A percentile compares a stretch with the other conserved stretches of the same genome.
Evolutionary conservation across 2,888 invertebrate genomes (phyloP).

Genomic region (Rhamnusium bicolor): DNA sequence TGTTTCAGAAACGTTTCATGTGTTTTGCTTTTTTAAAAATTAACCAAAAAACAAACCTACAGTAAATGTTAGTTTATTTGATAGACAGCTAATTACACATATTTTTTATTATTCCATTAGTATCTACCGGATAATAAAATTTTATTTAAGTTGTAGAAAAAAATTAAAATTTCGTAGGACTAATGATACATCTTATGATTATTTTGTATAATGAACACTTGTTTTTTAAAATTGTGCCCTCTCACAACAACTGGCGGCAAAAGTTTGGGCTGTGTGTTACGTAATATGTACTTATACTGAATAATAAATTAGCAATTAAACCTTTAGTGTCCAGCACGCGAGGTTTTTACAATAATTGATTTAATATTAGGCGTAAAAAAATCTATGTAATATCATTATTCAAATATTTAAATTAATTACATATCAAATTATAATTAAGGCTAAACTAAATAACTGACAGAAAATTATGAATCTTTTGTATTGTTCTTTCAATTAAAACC

Average conservation of each 20-base stretch:
- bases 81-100: background rate
- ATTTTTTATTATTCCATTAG: background rate
- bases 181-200: background rate
- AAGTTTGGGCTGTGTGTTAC: background rate
- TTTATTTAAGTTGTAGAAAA: background rate
- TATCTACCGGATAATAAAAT: background rate
- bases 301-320: conserved; percentile 12
- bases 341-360: conserved; percentile 10
- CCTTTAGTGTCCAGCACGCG: background rate
- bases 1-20: too few species aligned
- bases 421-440: too few species aligned
- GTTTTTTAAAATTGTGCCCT: background rate
- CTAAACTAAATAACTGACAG: too few species aligned
- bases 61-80: too few species aligned
- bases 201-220: too few species aligned
- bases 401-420: too few species aligned
- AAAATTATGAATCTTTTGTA: too few species aligned
- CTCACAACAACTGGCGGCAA: background rate
- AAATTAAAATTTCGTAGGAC: background rate
- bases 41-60: too few species aligned
- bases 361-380: background rate
- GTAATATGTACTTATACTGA: background rate
- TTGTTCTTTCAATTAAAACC: background rate
- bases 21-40: too few species aligned
- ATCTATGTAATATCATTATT: too few species aligned